Conservation (phyloP, 1,140 invertebrate genomes). For the Penaeus indicus region DNA sequence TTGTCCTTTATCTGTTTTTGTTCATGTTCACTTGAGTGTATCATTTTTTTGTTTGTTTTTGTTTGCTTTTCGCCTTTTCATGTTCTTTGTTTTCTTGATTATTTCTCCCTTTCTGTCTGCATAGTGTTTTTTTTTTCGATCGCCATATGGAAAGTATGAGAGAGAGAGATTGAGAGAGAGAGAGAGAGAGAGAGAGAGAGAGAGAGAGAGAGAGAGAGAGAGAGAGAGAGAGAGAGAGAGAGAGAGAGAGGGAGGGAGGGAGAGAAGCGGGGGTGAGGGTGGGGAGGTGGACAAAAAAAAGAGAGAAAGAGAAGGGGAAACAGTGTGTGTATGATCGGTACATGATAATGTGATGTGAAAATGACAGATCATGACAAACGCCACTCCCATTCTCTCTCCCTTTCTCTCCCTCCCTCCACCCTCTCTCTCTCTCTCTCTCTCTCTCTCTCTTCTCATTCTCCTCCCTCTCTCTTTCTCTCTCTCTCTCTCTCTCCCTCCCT, state of each 20-base stretch:
- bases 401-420: neutral
- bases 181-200: neutral
- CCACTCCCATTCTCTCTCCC: neutral
- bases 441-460: neutral
- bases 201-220: constrained; percentile 4
- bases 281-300: too few relatives aligned
- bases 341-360: too few relatives aligned
- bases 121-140: neutral
- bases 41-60: too few relatives aligned
- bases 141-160: neutral
- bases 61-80: too few relatives aligned
- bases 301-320: too few relatives aligned
- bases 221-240: neutral
- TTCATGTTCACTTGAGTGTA: too few relatives aligned
- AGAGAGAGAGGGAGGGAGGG: neutral
- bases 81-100: neutral
- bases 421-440: neutral
- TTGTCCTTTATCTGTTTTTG: too few relatives aligned
- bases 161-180: neutral
- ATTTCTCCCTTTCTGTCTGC: neutral
- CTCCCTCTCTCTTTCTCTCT: neutral
- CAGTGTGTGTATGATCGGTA: too few relatives aligned
- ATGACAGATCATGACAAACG: neutral
- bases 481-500: neutral
- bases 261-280: neutral